Conservation (phyloP, 2,113 vertebrate species). For the Echinops telfairi region DNA sequence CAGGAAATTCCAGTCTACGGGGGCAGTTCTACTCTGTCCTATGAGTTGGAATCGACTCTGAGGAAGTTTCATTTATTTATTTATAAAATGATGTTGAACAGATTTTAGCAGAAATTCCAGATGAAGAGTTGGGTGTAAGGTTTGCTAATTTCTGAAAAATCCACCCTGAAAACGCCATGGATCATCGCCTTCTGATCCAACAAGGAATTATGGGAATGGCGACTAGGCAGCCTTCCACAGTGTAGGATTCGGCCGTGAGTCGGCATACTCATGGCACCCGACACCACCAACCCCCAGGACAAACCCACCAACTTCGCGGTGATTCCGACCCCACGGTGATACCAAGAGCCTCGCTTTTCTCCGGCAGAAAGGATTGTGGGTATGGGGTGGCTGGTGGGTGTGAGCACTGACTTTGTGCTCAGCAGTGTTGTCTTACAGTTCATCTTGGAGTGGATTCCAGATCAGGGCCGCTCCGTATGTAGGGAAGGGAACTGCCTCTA, state of each 20-base stretch:
- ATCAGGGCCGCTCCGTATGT: background rate
- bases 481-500: background rate
- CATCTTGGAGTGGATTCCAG: background rate
- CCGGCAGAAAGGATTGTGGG: too few relatives aligned
- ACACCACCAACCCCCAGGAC: too few relatives aligned
- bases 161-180: background rate
- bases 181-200: background rate
- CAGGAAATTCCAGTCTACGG: too few relatives aligned
- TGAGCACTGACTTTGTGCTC: too few relatives aligned
- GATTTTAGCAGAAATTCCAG: background rate
- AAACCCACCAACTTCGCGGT: background rate
- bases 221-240: background rate
- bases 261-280: too few relatives aligned
- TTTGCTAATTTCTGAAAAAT: background rate
- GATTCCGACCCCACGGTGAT: too few relatives aligned
- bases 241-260: background rate
- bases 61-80: too few relatives aligned
- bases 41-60: too few relatives aligned
- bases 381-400: too few relatives aligned
- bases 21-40: too few relatives aligned
- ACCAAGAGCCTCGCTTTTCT: too few relatives aligned
- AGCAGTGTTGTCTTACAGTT: background rate
- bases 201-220: background rate
- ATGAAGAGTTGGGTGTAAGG: background rate
- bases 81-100: background rate